Conservation (phyloP, 2,797 vertebrate species). For the Hypotaenidia okinawae region DNA sequence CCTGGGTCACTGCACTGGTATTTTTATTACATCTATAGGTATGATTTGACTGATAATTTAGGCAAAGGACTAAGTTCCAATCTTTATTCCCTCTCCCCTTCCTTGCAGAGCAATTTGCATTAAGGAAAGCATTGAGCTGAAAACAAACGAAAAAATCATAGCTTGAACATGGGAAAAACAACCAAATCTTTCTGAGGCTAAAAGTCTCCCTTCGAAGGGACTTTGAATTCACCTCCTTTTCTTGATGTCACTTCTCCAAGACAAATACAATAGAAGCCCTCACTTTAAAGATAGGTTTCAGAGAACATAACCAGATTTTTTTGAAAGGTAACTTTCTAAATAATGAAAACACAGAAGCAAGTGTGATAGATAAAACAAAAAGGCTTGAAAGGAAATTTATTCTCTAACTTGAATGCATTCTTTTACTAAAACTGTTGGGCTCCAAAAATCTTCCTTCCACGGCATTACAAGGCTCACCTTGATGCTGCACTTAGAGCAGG, state of each 20-base stretch:
- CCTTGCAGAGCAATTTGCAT: not conserved
- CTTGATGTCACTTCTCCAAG: not conserved
- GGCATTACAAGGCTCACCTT: not conserved
- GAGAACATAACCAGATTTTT: not conserved
- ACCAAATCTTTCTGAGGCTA: not conserved
- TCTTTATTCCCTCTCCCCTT: not conserved
- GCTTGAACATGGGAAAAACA: not conserved
- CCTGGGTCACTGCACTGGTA: not conserved
- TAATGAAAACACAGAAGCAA: not conserved
- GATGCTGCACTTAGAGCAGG: not conserved
- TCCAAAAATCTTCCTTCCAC: not conserved
- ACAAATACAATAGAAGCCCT: not conserved
- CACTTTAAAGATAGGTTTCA: not conserved
- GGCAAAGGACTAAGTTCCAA: not conserved
- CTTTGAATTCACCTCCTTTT: not conserved
- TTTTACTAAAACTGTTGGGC: not conserved
- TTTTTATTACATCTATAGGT: not conserved
- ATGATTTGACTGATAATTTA: not conserved
- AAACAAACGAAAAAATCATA: not conserved
- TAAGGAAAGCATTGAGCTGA: not conserved
- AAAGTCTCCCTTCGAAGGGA: not conserved
- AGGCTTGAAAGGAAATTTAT: not conserved
- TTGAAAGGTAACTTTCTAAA: not conserved
- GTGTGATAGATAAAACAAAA: not conserved
- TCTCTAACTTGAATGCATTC: not conserved